Evolutionary conservation across 2,888 invertebrate species (phyloP), one percentile per base, ranked within the genome.

Genomic region (Agrilus mali): DNA sequence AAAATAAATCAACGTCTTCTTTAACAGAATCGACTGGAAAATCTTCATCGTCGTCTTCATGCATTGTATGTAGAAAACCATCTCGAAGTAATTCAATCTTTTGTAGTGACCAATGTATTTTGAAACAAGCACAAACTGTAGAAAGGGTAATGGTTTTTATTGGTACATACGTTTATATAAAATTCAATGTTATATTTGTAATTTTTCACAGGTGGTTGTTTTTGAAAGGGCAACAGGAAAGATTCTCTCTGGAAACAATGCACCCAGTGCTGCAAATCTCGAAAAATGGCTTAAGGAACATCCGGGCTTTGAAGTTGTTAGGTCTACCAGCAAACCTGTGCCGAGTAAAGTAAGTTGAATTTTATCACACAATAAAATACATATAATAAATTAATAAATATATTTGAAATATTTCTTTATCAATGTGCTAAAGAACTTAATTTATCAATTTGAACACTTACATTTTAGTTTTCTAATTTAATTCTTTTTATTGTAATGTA

Each of bases 101-200:
- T 65, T 95, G 94, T 64, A 86, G 89, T 55, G 86, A 90, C 57
- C 76, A 78, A 31, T 95, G 94, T 61, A 87, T 93, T 55, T 72
- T 84, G 45, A 81, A 81, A 54, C 89, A 92, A 67, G 87, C 88
- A 2, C 81, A 85, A 56, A 83, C 82, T 52, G 78, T 81, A 1
- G 64, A 69, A 55, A 60, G 66, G 48, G 64, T 64, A 56, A 53
- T 47, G 41, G 50, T 16, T 38, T 46, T 14, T 17, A 27, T 34
- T 38, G 6, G 1, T 20, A 7, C 5, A 20, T 20, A 20, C 4
- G 7, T 1, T 43, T 36, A 10, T 43, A 8, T n/a, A 31, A 14
- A 14, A 37, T 40, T 36, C n/a, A 14, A 3, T 40, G 8, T 43
- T 47, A 41, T 14, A 33, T 32, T 43, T 44, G 6, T 37, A 37